phyloP scores from a whole-genome alignment of 1,140 invertebrate species.

The Tetraneura akinire region DNA sequence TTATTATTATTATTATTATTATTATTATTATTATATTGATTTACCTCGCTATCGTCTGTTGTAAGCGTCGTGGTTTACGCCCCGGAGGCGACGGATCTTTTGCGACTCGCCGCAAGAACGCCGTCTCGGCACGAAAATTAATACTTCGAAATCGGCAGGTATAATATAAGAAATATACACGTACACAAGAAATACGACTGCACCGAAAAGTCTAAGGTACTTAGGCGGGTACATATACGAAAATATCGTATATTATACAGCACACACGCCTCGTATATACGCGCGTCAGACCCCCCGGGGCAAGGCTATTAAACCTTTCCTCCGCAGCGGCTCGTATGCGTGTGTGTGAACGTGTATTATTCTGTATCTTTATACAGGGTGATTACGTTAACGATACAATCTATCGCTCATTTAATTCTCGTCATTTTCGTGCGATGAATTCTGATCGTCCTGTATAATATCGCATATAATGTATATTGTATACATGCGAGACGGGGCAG shows the following conservation, averaged over 20 bases:
- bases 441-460: not conserved
- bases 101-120: not conserved
- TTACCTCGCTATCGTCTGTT: too few species aligned
- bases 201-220: not conserved
- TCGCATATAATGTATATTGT: not conserved
- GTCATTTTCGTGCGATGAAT: too few species aligned
- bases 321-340: too few species aligned
- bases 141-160: not conserved
- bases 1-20: not conserved
- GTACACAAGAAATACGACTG: not conserved
- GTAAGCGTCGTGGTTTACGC: not conserved
- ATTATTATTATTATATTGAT: not conserved
- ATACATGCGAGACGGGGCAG: not conserved
- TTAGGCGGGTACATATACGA: not conserved
- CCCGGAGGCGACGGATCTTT: slow-evolving; percentile 16
- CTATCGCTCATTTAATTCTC: too few species aligned
- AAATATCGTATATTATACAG: not conserved
- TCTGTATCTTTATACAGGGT: too few species aligned
- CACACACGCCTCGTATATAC: not conserved
- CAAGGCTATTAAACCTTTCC: not conserved
- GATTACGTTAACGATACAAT: too few species aligned
- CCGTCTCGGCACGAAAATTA: not conserved
- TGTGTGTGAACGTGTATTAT: too few species aligned
- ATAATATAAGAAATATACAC: not conserved
- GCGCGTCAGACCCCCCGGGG: not conserved